Evolutionary conservation across 2,113 vertebrate genomes (phyloP), one percentile per base, ranked within the genome.

Genomic region (Hirundichthys speculiger): DNA sequence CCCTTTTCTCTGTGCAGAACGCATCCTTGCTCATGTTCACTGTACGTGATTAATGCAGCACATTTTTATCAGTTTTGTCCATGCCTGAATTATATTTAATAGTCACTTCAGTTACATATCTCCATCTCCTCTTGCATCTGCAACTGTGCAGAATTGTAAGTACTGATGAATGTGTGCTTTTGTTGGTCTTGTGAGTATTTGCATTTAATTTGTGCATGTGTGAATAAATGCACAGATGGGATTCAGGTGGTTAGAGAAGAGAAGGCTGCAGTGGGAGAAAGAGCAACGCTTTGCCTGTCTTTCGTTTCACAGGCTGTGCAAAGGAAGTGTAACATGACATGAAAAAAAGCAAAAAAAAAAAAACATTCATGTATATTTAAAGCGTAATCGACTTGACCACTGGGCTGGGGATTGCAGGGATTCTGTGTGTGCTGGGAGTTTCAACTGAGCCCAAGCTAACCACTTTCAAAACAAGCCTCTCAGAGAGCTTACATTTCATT

Each of bases 251-350:
- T 72, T 75, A 64, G 80, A 85, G 71, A 62, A 66, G 64, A 46
- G 43, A 79, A 75, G 72, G 70, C 63, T 62, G 65, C 67, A 72
- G 80, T 70, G 66, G 73, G 74, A 76, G 75, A 75, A 78, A 73
- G 74, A 79, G 65, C 40, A 55, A 84, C 21, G 45, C 69, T 69
- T 86, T 77, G 62, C 65, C 66, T 84, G 71, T 63, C 73, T 75
- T 78, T 86, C 50, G 66, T 82, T 79, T 85, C 58, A 42, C 78
- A 84, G 77, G 80, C 71, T 8, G 61, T 66, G 82, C 73, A 83
- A 85, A 84, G 80, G 74, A 89, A 88, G 83, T 79, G 79, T 78
- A 86, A 84, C 78, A 74, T 90, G 88, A 91, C 87, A 76, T 73
- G 75, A 62, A 84, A 34, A 34, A 34, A 34, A 34, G 11, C 6